Evolutionary conservation across 1,140 invertebrate genomes (phyloP).

Genomic region (Gerris buenoi): DNA sequence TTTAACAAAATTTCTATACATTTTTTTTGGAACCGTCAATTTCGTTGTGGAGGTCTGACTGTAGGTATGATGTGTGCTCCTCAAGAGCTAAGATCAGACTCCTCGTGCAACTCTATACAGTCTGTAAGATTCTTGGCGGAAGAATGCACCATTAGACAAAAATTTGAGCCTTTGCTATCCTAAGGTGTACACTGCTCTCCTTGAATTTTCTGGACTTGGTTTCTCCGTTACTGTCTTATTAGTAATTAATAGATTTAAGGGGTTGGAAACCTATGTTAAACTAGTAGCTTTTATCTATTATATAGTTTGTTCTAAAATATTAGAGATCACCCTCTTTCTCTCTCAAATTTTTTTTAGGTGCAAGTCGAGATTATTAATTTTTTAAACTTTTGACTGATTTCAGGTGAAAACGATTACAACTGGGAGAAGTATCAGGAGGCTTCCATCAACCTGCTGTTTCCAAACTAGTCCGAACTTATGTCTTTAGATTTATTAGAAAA

Average conservation of each 20-base stretch:
- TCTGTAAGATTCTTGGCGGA: too few species aligned
- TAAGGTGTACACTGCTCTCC: too few species aligned
- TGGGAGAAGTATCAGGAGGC: conserved; percentile 15
- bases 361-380: background rate
- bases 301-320: background rate
- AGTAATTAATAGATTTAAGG: background rate
- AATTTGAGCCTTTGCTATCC: too few species aligned
- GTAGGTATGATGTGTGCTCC: too few species aligned
- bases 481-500: too few species aligned
- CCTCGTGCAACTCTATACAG: too few species aligned
- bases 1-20: too few species aligned
- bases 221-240: background rate
- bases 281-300: background rate
- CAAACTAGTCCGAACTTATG: too few species aligned
- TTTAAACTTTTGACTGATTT: conserved; percentile 7
- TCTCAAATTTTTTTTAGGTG: background rate
- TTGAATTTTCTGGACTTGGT: background rate
- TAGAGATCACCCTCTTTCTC: background rate
- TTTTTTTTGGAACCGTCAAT: too few species aligned
- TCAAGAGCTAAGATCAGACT: too few species aligned
- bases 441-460: conserved; percentile 7
- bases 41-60: too few species aligned
- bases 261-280: background rate
- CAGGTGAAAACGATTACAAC: conserved; percentile 16
- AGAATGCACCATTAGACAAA: too few species aligned